These are phyloP conservation scores for Philaenus spumarius DNA, from an alignment of 1,140 invertebrate genomes.

Conservation along the genomic window DNA sequence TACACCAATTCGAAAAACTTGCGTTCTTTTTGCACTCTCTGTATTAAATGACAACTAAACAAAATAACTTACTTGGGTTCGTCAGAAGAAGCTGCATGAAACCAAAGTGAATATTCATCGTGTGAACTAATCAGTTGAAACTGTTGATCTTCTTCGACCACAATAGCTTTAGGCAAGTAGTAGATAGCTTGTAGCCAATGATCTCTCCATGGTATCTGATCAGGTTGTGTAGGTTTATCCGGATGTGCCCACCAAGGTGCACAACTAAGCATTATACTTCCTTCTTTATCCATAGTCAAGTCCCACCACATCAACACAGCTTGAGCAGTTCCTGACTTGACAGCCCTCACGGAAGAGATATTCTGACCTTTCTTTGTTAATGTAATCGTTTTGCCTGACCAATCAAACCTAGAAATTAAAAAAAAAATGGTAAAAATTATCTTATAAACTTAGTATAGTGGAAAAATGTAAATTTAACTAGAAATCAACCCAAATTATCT, in stretches of 20 bases:
- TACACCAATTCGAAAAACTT: too few species aligned
- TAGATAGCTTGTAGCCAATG: slow-evolving; percentile 98
- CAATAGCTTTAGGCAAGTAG: slow-evolving; percentile 64
- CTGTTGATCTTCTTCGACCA: slow-evolving; percentile 50
- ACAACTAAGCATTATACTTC: slow-evolving; percentile 72
- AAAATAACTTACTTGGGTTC: too few species aligned
- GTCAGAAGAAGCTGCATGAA: slow-evolving; percentile 41
- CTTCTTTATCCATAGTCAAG: slow-evolving; percentile 71
- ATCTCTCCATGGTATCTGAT: slow-evolving; percentile 79
- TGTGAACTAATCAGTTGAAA: slow-evolving; percentile 67
- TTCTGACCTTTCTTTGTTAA: not conserved
- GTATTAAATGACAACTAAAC: too few species aligned
- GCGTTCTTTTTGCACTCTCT: too few species aligned
- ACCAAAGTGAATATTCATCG: slow-evolving; percentile 94
- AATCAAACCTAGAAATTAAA: slow-evolving; percentile 19
- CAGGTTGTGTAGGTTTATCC: slow-evolving; percentile 34
- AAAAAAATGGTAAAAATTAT: not conserved
- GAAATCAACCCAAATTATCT: too few species aligned
- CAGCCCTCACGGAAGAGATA: slow-evolving; percentile 27
- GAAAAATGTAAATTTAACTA: too few species aligned
- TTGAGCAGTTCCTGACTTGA: slow-evolving; percentile 59
- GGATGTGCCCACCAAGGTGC: slow-evolving; percentile 87
- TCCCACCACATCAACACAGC: slow-evolving; percentile 98
- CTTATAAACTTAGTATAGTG: too few species aligned
- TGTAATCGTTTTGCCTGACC: not conserved